phyloP scores from a whole-genome alignment of 1,140 invertebrate species.

The Euborellia annulipes region DNA sequence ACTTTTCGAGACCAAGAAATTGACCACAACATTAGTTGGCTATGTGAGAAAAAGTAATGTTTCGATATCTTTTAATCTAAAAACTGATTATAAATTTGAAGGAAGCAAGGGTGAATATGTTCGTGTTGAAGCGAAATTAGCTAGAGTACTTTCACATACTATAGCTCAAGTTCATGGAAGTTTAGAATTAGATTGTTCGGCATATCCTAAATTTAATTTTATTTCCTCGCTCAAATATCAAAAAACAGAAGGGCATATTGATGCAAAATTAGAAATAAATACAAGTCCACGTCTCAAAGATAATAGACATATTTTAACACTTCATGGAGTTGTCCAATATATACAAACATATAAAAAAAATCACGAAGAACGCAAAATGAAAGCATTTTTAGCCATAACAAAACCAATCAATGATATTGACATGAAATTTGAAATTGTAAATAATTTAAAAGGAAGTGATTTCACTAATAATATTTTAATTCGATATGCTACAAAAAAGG shows the following conservation, averaged over 20 bases:
- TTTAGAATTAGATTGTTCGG: slow-evolving; percentile 47
- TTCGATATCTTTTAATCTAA: slow-evolving; percentile 37
- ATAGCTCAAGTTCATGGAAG: slow-evolving; percentile 39
- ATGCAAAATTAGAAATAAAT: slow-evolving; percentile 33
- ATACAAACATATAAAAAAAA: slow-evolving; percentile 25
- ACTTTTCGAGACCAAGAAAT: slow-evolving; percentile 48
- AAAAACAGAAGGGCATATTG: slow-evolving; percentile 35
- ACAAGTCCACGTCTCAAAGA: slow-evolving; percentile 28
- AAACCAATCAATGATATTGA: slow-evolving; percentile 32
- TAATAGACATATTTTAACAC: slow-evolving; percentile 30
- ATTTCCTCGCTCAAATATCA: slow-evolving; percentile 44
- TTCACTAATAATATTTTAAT: slow-evolving; percentile 26
- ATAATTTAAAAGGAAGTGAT: slow-evolving; percentile 22
- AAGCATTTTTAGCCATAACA: slow-evolving; percentile 26
- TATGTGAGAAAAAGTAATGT: slow-evolving; percentile 40
- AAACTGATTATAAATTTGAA: slow-evolving; percentile 49
- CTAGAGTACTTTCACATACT: slow-evolving; percentile 41
- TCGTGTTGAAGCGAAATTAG: slow-evolving; percentile 43
- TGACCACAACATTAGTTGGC: slow-evolving; percentile 45
- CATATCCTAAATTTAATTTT: slow-evolving; percentile 59
- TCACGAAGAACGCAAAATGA: slow-evolving; percentile 27
- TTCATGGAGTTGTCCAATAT: slow-evolving; percentile 36
- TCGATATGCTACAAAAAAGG: slow-evolving; percentile 37
- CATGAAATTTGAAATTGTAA: slow-evolving; percentile 28
- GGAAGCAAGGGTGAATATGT: slow-evolving; percentile 47